Evolutionary conservation across 2,888 invertebrate genomes (phyloP).

Genomic region (Drosophila fungiperda): DNA sequence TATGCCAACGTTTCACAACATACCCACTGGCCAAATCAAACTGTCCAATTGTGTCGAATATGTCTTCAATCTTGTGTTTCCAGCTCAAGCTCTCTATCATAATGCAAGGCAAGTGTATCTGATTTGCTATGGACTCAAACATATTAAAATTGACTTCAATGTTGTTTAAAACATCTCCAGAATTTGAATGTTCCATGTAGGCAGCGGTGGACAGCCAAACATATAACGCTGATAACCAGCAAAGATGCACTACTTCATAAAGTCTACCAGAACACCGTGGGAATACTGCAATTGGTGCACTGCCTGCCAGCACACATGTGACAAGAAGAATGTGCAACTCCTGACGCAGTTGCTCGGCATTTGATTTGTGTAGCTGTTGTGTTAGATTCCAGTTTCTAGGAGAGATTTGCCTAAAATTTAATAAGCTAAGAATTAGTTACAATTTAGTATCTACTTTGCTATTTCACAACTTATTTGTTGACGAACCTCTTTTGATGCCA

Average conservation of each 20-base stretch:
- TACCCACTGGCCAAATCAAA: conserved; percentile 53
- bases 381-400: conserved; percentile 38
- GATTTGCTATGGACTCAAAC: conserved; percentile 48
- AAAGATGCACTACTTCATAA: conserved; percentile 34
- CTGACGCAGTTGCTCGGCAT: conserved; percentile 23
- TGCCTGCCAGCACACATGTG: conserved; percentile 43
- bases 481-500: conserved; percentile 14
- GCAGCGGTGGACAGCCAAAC: conserved; percentile 34
- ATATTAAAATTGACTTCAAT: conserved; percentile 52
- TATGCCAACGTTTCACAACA: conserved; percentile 4
- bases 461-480: neutral
- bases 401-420: neutral
- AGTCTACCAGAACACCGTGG: conserved; percentile 15
- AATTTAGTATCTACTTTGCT: neutral
- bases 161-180: conserved; percentile 10
- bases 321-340: conserved; percentile 40
- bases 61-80: conserved; percentile 20
- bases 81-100: conserved; percentile 45
- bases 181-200: conserved; percentile 37
- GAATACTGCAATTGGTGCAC: conserved; percentile 51
- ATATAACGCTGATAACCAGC: conserved; percentile 48
- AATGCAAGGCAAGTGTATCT: conserved; percentile 49
- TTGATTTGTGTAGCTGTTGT: conserved; percentile 33
- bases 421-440: neutral
- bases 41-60: conserved; percentile 28